Conservation (phyloP, 2,113 vertebrate species). For the Aegotheles bennettii region DNA sequence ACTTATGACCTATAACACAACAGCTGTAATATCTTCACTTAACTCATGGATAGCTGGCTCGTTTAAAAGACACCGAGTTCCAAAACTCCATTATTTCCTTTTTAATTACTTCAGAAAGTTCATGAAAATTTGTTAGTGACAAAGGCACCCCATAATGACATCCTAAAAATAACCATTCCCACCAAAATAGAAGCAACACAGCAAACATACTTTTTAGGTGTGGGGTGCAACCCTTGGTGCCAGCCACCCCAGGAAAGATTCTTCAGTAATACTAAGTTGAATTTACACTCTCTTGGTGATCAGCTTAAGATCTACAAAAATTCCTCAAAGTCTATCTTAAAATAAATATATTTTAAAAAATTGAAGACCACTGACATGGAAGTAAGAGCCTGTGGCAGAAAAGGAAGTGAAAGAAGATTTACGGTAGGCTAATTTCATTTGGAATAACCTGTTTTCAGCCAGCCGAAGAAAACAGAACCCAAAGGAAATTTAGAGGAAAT, state of each 20-base stretch:
- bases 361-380: background rate
- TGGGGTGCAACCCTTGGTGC: background rate
- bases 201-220: background rate
- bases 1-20: background rate
- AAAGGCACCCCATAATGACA: background rate
- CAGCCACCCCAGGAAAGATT: background rate
- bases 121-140: background rate
- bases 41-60: background rate
- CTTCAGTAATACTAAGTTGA: background rate
- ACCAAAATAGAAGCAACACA: background rate
- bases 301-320: background rate
- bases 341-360: background rate
- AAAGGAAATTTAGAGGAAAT: slow-evolving; percentile 59
- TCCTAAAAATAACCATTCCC: background rate
- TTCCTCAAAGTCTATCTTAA: background rate
- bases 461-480: slow-evolving; percentile 26
- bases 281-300: background rate
- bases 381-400: slow-evolving; percentile 25
- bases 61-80: background rate
- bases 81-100: background rate
- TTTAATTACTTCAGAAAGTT: background rate
- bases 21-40: slow-evolving; percentile 26
- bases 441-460: slow-evolving; percentile 44
- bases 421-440: slow-evolving; percentile 37
- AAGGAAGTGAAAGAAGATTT: slow-evolving; percentile 39